Evolutionary conservation across 2,113 vertebrate genomes (phyloP), one percentile per base, ranked within the genome.

Genomic region (Scartelaos histophorus): DNA sequence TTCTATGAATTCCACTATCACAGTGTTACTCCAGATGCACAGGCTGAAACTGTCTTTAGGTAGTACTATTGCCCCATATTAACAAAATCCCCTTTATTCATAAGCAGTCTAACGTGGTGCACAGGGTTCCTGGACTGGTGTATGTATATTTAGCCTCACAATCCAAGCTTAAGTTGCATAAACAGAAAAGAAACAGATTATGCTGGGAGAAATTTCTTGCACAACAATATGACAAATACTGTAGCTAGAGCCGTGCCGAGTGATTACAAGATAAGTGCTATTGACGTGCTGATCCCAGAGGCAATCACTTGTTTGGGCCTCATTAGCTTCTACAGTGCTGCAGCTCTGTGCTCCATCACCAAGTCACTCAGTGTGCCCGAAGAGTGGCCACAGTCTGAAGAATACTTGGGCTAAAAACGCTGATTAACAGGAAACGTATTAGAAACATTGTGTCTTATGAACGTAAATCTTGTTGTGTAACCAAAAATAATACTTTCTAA

Each of bases 211-310:
- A 53, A 72, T 68, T 77, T 68, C 56, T 67, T 24, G 54, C n/a
- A 58, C 60, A 67, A 64, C 66, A 25, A 62, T 62, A 46, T 62
- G 57, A 13, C 49, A 57, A 69, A 47, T 46, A 73, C 65, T 66
- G 73, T 46, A 79, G 24, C 73, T 70, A 17, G 68, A 38, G 56
- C 54, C 24, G 68, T 61, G 45, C 73, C 47, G 66, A 70, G 75
- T 22, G 78, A 86, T 87, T 81, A 82, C 73, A 68, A 57, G 73
- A 86, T 89, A 89, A 85, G 81, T 85, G 75, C 75, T 84, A 85
- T 87, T 88, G 87, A 89, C 78, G 58, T 82, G 80, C 73, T 60
- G 77, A 76, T 86, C 82, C 82, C 78, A 87, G 60, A 86, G 86
- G 89, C 79, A 83, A 83, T 88, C 81, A 77, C 61, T 83, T 79